Percentiles rank a stretch among this genome's conserved stretches.
Conservation (phyloP, 2,888 invertebrate genomes). For the Vanessa cardui region DNA sequence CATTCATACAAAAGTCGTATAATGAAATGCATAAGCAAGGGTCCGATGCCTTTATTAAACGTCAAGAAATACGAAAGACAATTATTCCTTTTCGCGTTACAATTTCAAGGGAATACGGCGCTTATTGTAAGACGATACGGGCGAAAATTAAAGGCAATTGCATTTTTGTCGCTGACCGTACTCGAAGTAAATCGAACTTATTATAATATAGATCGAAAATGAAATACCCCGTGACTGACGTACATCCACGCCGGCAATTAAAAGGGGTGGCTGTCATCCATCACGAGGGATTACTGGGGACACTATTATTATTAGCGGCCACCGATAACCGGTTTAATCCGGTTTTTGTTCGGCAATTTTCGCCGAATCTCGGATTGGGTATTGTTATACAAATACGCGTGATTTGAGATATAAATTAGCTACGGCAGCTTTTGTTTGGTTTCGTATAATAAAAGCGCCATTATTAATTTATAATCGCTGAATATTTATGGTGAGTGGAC, state of each 20-base stretch:
- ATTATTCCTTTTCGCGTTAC: background rate
- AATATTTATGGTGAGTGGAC: too few species aligned
- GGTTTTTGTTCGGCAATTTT: slow-evolving; percentile 67
- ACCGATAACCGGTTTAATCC: slow-evolving; percentile 73
- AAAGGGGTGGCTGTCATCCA: slow-evolving; percentile 79
- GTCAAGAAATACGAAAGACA: slow-evolving; percentile 17
- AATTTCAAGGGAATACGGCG: background rate
- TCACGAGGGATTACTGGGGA: slow-evolving; percentile 71
- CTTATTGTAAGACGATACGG: background rate
- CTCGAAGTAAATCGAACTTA: slow-evolving; percentile 58
- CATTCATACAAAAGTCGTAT: slow-evolving; percentile 23
- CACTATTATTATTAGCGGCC: slow-evolving; percentile 76
- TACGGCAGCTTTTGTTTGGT: background rate
- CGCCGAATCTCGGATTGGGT: slow-evolving; percentile 41
- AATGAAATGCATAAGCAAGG: slow-evolving; percentile 36
- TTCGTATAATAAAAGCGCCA: background rate
- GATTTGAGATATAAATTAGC: slow-evolving; percentile 29
- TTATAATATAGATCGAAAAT: slow-evolving; percentile 81
- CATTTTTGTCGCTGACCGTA: background rate
- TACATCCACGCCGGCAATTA: slow-evolving; percentile 73
- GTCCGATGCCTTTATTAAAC: slow-evolving; percentile 48
- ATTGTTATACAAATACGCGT: slow-evolving; percentile 40
- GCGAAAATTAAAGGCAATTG: slow-evolving; percentile 8
- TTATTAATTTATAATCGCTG: background rate
- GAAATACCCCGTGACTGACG: slow-evolving; percentile 62